These are phyloP conservation scores for Tinea pellionella DNA, from an alignment of 2,888 invertebrate genomes.

Conservation along the genomic window DNA sequence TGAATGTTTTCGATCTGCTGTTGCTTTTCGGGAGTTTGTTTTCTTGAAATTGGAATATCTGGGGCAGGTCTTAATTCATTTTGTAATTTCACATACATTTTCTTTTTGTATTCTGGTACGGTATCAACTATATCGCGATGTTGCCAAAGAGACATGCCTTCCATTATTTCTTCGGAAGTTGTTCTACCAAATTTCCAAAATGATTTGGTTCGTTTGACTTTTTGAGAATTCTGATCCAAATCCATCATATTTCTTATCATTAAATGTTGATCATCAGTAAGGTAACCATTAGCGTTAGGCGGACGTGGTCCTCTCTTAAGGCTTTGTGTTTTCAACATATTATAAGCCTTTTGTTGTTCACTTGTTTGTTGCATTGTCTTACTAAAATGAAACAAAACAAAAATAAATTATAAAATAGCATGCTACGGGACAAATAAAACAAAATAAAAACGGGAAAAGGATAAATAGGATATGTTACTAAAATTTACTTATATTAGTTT, in stretches of 20 bases:
- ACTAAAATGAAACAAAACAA: slow-evolving; percentile 34
- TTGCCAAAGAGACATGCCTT: slow-evolving; percentile 89
- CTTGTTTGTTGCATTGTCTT: slow-evolving; percentile 48
- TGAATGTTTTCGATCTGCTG: slow-evolving; percentile 34
- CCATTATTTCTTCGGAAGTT: slow-evolving; percentile 79
- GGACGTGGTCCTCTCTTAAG: slow-evolving; percentile 49
- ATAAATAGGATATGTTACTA: slow-evolving; percentile 26
- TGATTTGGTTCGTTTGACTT: slow-evolving; percentile 84
- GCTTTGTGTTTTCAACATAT: slow-evolving; percentile 60
- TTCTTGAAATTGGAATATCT: slow-evolving; percentile 45
- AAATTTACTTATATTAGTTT: slow-evolving; percentile 19
- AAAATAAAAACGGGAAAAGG: slow-evolving; percentile 21
- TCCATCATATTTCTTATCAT: slow-evolving; percentile 60
- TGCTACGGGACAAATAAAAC: slow-evolving; percentile 13
- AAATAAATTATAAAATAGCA: slow-evolving; percentile 21
- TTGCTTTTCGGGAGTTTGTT: slow-evolving; percentile 38
- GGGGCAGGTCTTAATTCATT: slow-evolving; percentile 56
- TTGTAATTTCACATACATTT: slow-evolving; percentile 54
- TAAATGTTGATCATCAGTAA: slow-evolving; percentile 68
- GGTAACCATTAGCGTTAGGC: slow-evolving; percentile 51
- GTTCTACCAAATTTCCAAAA: slow-evolving; percentile 87
- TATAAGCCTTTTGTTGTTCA: slow-evolving; percentile 46
- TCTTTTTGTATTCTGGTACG: slow-evolving; percentile 64
- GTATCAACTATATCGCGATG: slow-evolving; percentile 86
- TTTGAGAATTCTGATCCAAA: slow-evolving; percentile 72